Evolutionary conservation across 2,797 vertebrate genomes (phyloP).

Genomic region (Falco biarmicus): DNA sequence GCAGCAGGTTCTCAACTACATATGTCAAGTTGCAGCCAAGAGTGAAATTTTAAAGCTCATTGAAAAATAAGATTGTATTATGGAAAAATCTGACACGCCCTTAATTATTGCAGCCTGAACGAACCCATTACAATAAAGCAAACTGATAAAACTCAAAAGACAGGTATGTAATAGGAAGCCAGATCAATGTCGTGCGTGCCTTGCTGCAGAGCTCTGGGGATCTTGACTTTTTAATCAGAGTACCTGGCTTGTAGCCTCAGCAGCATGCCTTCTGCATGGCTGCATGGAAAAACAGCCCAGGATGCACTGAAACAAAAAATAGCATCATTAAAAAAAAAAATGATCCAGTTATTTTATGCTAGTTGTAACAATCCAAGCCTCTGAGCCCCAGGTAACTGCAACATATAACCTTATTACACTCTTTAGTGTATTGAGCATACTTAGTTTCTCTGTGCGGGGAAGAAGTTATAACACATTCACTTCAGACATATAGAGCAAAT

Average conservation of each 20-base stretch:
- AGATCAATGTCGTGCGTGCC: not conserved
- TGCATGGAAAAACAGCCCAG: not conserved
- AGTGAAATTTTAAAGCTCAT: conserved; percentile 24
- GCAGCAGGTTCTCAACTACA: conserved; percentile 28
- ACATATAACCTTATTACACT: not conserved
- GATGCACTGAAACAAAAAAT: not conserved
- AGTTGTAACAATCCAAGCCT: not conserved
- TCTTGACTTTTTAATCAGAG: conserved; percentile 4
- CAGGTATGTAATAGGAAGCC: conserved; percentile 6
- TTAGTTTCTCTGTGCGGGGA: not conserved
- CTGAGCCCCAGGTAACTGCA: not conserved
- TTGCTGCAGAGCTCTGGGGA: not conserved
- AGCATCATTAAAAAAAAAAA: fast-evolving
- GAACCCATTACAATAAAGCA: conserved; percentile 1
- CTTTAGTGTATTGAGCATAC: not conserved
- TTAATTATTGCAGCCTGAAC: conserved; percentile 39
- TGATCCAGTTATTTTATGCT: not conserved
- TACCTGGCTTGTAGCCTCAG: not conserved
- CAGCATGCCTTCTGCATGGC: not conserved
- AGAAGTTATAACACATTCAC: not conserved
- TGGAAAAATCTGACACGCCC: conserved; percentile 21
- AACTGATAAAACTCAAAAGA: conserved; percentile 24
- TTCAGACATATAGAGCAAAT: not conserved
- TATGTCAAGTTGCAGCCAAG: conserved; percentile 14
- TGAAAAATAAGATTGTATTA: not conserved